A percentile compares a stretch with the other conserved stretches of the same genome.
Evolutionary conservation across 1,140 invertebrate species (phyloP).

Genomic region (Leptopilina clavipes): DNA sequence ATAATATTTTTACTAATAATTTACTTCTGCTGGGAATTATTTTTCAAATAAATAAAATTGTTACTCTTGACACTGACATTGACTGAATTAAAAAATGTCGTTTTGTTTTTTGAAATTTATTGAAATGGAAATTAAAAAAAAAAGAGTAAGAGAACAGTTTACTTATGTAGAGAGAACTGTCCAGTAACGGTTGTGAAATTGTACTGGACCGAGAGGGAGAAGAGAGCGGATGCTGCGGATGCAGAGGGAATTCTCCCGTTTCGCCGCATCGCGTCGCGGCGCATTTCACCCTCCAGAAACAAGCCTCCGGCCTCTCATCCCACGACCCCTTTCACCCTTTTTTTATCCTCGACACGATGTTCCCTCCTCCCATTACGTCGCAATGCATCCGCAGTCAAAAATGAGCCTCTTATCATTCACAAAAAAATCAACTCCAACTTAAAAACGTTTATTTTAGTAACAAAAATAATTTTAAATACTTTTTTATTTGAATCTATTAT

Average conservation of each 20-base stretch:
- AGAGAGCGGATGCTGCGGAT: constrained; percentile 67
- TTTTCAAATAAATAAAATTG: too few species aligned
- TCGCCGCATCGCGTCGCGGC: constrained; percentile 66
- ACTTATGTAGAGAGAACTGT: constrained; percentile 38
- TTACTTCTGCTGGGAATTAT: too few species aligned
- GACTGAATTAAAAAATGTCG: too few species aligned
- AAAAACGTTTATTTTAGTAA: neutral
- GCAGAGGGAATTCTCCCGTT: constrained; percentile 57
- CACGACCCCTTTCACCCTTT: constrained; percentile 46
- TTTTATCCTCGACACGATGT: constrained; percentile 47
- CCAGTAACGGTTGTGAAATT: constrained; percentile 51
- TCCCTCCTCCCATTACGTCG: constrained; percentile 61
- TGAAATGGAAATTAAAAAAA: neutral
- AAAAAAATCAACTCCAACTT: neutral
- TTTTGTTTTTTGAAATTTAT: too few species aligned
- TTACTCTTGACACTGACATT: too few species aligned
- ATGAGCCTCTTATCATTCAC: neutral
- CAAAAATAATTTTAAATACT: too few species aligned
- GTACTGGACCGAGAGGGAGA: constrained; percentile 36
- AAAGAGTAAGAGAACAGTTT: neutral
- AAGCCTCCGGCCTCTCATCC: constrained; percentile 37
- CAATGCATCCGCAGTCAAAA: constrained; percentile 73
- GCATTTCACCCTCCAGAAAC: constrained; percentile 53
- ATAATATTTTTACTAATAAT: too few species aligned
- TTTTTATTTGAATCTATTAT: too few species aligned